Percentiles rank a stretch among this genome's conserved stretches.
phyloP scores from a whole-genome alignment of 2,888 invertebrate genomes.

The Adelphocoris suturalis region DNA sequence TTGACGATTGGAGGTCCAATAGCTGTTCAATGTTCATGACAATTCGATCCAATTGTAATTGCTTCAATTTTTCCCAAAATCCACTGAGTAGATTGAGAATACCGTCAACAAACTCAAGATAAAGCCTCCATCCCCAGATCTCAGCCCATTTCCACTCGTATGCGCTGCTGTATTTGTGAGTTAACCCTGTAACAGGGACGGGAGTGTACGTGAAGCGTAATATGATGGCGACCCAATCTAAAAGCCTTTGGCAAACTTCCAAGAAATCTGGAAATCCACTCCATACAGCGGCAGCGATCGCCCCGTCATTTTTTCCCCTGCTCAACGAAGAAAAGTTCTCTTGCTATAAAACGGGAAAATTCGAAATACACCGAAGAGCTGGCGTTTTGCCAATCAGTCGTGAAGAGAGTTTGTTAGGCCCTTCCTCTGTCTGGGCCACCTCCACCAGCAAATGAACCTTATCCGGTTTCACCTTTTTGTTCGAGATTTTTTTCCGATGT shows the following conservation, averaged over 20 bases:
- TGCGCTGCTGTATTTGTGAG: too few species aligned
- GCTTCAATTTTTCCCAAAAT: too few species aligned
- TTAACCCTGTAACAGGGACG: too few species aligned
- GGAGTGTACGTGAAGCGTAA: too few species aligned
- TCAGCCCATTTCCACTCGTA: too few species aligned
- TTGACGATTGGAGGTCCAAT: too few species aligned
- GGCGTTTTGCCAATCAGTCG: slow-evolving; percentile 55
- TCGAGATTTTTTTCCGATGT: neutral
- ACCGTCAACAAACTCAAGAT: too few species aligned
- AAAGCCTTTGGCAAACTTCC: slow-evolving; percentile 46
- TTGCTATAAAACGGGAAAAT: slow-evolving; percentile 53
- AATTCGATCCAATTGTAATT: too few species aligned
- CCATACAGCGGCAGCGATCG: slow-evolving; percentile 58
- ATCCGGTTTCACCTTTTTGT: slow-evolving; percentile 2
- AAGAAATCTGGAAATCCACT: slow-evolving; percentile 55
- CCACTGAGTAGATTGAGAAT: too few species aligned
- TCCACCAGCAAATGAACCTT: slow-evolving; percentile 27
- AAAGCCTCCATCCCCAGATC: too few species aligned
- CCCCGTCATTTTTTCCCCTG: slow-evolving; percentile 56
- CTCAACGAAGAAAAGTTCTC: neutral
- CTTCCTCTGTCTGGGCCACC: neutral
- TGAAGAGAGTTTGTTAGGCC: neutral
- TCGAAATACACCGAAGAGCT: slow-evolving; percentile 57
- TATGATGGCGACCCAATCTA: slow-evolving; percentile 31
- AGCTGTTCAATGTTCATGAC: too few species aligned